phyloP scores from a whole-genome alignment of 2,888 invertebrate genomes.

The Pammene aurita region DNA sequence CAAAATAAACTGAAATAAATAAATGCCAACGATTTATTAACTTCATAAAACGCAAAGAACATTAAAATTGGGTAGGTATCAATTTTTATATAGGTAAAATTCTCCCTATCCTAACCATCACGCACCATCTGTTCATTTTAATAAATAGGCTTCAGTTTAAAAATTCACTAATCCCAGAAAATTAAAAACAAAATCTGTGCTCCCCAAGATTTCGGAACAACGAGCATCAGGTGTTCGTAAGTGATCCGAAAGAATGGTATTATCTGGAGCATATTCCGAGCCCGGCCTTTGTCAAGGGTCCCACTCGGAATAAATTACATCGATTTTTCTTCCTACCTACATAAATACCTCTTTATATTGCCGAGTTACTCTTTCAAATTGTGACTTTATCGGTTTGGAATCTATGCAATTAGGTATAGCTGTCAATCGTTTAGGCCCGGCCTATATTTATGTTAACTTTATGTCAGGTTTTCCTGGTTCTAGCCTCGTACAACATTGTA shows the following conservation, averaged over 20 bases:
- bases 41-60: too few relatives aligned
- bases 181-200: slow-evolving; percentile 52
- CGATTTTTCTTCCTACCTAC: slow-evolving; percentile 32
- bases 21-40: too few relatives aligned
- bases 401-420: slow-evolving; percentile 15
- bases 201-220: slow-evolving; percentile 58
- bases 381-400: slow-evolving; percentile 23
- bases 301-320: slow-evolving; percentile 77
- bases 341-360: slow-evolving; percentile 35
- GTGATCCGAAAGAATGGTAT: slow-evolving; percentile 73
- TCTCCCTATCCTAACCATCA: not conserved
- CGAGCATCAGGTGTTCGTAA: slow-evolving; percentile 78
- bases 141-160: slow-evolving; percentile 17
- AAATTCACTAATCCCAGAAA: slow-evolving; percentile 53
- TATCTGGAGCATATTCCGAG: slow-evolving; percentile 75
- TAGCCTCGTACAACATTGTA: not conserved
- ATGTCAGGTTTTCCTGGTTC: not conserved
- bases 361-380: slow-evolving; percentile 24
- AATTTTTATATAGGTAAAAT: not conserved
- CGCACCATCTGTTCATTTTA: slow-evolving; percentile 28
- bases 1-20: too few relatives aligned
- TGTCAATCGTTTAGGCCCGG: slow-evolving; percentile 22
- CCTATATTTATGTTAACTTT: slow-evolving; percentile 8
- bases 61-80: too few relatives aligned
- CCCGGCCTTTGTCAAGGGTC: slow-evolving; percentile 59